A percentile compares a stretch with the other conserved stretches of the same genome.
Conservation (phyloP, 2,888 invertebrate species). For the Aquatica leii region DNA sequence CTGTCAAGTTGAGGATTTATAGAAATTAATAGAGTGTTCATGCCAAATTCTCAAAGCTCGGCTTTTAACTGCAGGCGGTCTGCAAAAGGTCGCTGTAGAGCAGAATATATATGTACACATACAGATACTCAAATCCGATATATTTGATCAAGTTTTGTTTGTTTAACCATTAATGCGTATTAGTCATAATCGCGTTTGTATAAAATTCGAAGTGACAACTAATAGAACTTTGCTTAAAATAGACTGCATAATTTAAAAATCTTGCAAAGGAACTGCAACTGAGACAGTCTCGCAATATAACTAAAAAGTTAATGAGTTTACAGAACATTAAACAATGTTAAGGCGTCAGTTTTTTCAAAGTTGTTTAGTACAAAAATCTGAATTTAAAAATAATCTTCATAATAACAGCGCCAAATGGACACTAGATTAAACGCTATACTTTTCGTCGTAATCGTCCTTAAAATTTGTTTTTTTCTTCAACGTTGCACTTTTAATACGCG, state of each 20-base stretch:
- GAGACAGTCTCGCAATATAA: constrained; percentile 36
- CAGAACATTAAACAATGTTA: constrained; percentile 45
- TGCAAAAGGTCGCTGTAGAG: constrained; percentile 15
- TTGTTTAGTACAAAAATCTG: too few species aligned
- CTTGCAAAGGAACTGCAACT: too few species aligned
- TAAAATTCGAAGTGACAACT: too few species aligned
- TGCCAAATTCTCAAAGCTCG: constrained; percentile 31
- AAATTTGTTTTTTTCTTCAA: too few species aligned
- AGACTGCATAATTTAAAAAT: too few species aligned
- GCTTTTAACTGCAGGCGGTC: constrained; percentile 30
- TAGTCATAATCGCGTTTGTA: not conserved
- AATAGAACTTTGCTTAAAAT: too few species aligned
- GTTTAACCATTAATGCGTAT: constrained; percentile 8
- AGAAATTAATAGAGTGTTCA: constrained; percentile 35
- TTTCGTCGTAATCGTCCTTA: too few species aligned
- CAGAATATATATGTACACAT: constrained; percentile 21
- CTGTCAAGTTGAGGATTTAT: constrained; percentile 30
- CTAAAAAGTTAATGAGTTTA: constrained; percentile 44
- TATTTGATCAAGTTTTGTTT: constrained; percentile 16
- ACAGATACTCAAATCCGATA: constrained; percentile 15
- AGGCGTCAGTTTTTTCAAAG: constrained; percentile 43
- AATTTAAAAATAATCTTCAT: too few species aligned
- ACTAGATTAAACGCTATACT: too few species aligned
- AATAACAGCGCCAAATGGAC: too few species aligned
- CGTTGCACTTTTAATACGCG: too few species aligned